Percentiles rank a stretch among this genome's conserved stretches.
Conservation (phyloP, 2,797 vertebrate species). For the Platalea minor region DNA sequence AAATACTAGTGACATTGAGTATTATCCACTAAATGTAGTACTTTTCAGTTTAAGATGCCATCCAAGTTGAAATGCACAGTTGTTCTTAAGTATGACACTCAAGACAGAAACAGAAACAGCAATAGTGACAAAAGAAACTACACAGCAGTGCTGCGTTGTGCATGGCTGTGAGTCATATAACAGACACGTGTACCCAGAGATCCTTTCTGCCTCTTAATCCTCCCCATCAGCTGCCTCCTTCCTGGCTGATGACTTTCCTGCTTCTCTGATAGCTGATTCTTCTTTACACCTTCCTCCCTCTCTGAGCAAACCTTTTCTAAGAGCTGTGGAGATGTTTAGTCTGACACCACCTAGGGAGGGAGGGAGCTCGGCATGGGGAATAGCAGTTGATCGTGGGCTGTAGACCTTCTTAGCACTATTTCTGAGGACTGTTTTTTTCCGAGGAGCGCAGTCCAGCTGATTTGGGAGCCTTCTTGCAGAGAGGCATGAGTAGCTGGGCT, state of each 20-base stretch:
- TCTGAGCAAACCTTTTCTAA: neutral
- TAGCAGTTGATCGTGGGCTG: accelerated
- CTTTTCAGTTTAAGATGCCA: neutral
- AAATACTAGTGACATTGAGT: neutral
- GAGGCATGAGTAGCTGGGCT: neutral
- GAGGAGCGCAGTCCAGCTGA: neutral
- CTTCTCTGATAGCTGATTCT: neutral
- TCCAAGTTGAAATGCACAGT: neutral
- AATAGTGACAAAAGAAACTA: neutral
- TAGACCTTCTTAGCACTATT: neutral
- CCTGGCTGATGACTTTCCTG: neutral
- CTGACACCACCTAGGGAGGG: neutral
- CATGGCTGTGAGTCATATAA: neutral
- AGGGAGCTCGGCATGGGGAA: neutral
- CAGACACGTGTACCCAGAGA: neutral
- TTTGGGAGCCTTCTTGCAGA: neutral
- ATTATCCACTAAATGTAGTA: neutral
- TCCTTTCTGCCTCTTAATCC: neutral
- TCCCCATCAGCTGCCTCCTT: neutral
- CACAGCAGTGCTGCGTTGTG: neutral
- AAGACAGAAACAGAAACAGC: neutral
- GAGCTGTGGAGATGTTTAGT: neutral
- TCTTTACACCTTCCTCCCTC: neutral
- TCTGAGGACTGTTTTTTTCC: neutral
- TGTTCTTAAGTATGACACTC: neutral